phyloP scores from a whole-genome alignment of 2,113 vertebrate genomes.

The Calcarius ornatus region DNA sequence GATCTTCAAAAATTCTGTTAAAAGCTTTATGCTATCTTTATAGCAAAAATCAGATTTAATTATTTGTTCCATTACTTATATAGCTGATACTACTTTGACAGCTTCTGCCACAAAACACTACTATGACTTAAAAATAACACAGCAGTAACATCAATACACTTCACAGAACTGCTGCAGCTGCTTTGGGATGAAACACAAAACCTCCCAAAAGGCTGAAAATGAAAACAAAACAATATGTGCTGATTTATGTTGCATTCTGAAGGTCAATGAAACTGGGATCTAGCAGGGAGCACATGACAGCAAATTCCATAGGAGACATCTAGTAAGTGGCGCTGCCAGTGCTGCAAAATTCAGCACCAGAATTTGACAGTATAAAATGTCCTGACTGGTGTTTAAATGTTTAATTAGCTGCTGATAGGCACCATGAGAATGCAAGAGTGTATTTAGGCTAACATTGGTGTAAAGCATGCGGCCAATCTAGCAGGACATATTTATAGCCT shows the following conservation, averaged over 20 bases:
- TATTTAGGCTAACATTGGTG: not conserved
- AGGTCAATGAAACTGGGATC: not conserved
- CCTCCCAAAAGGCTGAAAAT: not conserved
- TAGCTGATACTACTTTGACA: not conserved
- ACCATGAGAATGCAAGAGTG: not conserved
- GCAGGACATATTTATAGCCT: not conserved
- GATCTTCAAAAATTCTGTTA: not conserved
- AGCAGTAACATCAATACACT: not conserved
- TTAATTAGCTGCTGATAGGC: not conserved
- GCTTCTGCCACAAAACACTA: not conserved
- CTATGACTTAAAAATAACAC: not conserved
- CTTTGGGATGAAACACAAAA: not conserved
- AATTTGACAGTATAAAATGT: not conserved
- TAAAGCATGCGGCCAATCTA: not conserved
- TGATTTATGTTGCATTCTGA: conserved; percentile 18
- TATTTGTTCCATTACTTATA: not conserved
- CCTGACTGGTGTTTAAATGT: not conserved
- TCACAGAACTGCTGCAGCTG: not conserved
- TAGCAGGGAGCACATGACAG: not conserved
- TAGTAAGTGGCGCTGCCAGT: not conserved
- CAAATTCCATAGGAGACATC: not conserved
- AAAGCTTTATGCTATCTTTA: not conserved
- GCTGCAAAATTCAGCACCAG: not conserved
- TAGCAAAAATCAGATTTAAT: not conserved
- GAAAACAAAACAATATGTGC: not conserved